A percentile compares a stretch with the other conserved stretches of the same genome.
Conservation (phyloP, 2,888 invertebrate species). For the Willowsia nigromaculata region DNA sequence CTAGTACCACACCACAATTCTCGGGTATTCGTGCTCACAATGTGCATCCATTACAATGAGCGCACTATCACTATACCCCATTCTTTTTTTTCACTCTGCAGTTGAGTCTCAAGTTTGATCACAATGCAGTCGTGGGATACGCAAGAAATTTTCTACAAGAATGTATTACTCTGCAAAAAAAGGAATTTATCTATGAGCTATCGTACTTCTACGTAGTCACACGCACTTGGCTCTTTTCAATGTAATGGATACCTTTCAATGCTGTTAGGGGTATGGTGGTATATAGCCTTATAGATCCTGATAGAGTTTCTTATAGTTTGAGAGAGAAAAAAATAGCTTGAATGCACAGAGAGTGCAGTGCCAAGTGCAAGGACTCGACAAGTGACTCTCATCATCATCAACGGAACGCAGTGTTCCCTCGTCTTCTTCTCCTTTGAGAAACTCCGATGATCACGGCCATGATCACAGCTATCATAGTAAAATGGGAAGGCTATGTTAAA, state of each 20-base stretch:
- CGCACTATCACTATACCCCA: slow-evolving; percentile 35
- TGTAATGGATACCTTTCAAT: slow-evolving; percentile 16
- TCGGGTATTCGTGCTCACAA: neutral
- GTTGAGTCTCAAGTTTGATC: slow-evolving; percentile 28
- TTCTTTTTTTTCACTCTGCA: slow-evolving; percentile 22
- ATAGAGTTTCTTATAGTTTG: slow-evolving; percentile 16
- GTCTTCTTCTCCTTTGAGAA: neutral
- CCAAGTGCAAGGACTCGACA: slow-evolving; percentile 70
- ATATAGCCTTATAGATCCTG: neutral
- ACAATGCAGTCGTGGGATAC: neutral
- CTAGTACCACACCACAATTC: neutral
- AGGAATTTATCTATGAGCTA: slow-evolving; percentile 17
- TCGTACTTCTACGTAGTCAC: neutral
- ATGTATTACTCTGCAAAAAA: neutral
- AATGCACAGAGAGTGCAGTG: slow-evolving; percentile 56
- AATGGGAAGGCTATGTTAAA: neutral
- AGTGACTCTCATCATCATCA: slow-evolving; percentile 61
- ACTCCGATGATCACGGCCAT: slow-evolving; percentile 20
- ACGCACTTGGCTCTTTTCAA: slow-evolving; percentile 30
- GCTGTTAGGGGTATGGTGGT: too few species aligned
- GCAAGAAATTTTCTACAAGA: neutral
- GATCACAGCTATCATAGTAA: slow-evolving; percentile 22
- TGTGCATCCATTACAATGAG: neutral
- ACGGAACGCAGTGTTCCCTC: neutral
- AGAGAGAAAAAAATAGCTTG: slow-evolving; percentile 21